phyloP scores from a whole-genome alignment of 1,140 invertebrate species.

The Tetraneura akinire region DNA sequence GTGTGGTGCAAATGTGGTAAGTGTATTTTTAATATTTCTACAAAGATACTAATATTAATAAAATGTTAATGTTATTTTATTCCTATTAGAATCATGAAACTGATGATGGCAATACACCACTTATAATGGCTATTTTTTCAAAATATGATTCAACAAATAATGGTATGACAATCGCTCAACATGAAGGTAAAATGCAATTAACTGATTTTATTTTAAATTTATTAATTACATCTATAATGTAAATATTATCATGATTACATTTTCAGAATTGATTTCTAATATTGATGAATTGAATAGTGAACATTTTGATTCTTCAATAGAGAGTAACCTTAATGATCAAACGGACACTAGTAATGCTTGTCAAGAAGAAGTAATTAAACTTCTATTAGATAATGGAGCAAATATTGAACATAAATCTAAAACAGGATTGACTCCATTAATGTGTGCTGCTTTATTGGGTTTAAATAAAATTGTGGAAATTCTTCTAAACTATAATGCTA shows the following conservation, averaged over 20 bases:
- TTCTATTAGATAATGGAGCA: conserved; percentile 85
- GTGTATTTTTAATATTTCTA: conserved; percentile 41
- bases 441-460: conserved; percentile 94
- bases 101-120: too few relatives aligned
- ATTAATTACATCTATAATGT: too few relatives aligned
- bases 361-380: conserved; percentile 90
- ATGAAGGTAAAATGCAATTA: too few relatives aligned
- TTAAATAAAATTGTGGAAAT: conserved; percentile 94
- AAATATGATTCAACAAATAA: too few relatives aligned
- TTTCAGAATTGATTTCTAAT: conserved; percentile 33
- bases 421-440: conserved; percentile 97
- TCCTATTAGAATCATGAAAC: too few relatives aligned
- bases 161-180: too few relatives aligned
- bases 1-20: conserved; percentile 84
- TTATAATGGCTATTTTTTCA: too few relatives aligned
- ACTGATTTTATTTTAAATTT: too few relatives aligned
- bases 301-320: conserved; percentile 94
- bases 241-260: too few relatives aligned
- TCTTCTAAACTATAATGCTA: conserved; percentile 86
- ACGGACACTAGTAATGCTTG: conserved; percentile 96
- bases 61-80: too few relatives aligned
- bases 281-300: conserved; percentile 56
- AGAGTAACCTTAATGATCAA: conserved; percentile 96
- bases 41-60: too few relatives aligned
- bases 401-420: conserved; percentile 98